These are phyloP conservation scores for Thymelicus lineola DNA, from an alignment of 2,888 invertebrate species.

Conservation along the genomic window DNA sequence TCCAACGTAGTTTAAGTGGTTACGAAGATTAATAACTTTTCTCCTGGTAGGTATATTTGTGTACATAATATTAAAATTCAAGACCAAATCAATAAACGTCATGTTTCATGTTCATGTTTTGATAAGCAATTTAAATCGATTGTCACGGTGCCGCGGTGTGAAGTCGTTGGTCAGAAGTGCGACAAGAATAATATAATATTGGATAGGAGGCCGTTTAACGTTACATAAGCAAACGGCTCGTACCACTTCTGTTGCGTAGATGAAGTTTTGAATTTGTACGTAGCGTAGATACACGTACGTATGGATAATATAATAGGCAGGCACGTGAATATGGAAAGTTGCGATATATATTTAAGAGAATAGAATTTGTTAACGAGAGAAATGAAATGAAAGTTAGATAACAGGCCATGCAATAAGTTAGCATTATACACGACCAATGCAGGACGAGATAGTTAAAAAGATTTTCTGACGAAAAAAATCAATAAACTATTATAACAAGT, in stretches of 20 bases:
- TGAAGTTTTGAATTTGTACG: neutral
- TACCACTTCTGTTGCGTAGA: neutral
- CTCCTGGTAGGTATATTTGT: neutral
- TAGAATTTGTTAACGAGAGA: no score
- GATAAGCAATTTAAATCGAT: constrained; percentile 21
- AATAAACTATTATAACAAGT: no score
- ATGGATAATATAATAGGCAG: neutral
- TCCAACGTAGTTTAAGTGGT: no score
- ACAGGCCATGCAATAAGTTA: no score
- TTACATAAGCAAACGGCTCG: constrained; percentile 16
- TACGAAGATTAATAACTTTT: constrained; percentile 1
- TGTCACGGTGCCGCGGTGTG: constrained; percentile 27
- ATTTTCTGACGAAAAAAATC: no score
- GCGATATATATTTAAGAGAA: neutral
- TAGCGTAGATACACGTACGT: neutral
- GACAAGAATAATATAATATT: constrained; percentile 24
- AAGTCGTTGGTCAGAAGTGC: constrained; percentile 5
- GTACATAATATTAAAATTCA: constrained; percentile 4
- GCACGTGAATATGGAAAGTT: neutral
- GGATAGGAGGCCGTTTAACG: constrained; percentile 9
- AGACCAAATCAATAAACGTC: constrained; percentile 10
- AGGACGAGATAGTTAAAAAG: no score
- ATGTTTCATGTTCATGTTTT: constrained; percentile 7
- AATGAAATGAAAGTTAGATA: no score
- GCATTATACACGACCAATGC: no score